Conservation (phyloP, 37 sponge, comb jelly and placozoan genomes). For the Oscarella lobularis region DNA sequence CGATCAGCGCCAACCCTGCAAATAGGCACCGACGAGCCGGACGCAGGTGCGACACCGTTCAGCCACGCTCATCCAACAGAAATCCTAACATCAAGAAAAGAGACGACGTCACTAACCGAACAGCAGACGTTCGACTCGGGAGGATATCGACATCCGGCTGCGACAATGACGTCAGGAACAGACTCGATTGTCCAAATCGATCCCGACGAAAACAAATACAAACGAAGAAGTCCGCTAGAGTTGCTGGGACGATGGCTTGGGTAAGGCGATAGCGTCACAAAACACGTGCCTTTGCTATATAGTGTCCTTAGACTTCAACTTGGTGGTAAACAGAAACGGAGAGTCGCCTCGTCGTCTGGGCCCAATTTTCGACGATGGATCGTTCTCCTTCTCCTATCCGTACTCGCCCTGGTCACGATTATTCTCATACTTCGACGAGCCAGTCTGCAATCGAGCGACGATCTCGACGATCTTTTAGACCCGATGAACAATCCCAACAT, state of each 20-base stretch:
- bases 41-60: neutral
- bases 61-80: too few relatives aligned
- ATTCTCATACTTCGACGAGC: neutral
- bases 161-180: neutral
- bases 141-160: neutral
- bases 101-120: too few relatives aligned
- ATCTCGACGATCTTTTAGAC: neutral
- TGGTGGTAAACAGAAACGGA: neutral
- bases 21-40: neutral
- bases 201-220: slow-evolving; percentile 21
- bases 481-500: slow-evolving; percentile 6
- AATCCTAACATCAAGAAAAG: too few relatives aligned
- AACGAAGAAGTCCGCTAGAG: neutral
- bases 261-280: neutral
- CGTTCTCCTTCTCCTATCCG: neutral
- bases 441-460: neutral
- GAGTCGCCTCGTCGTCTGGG: neutral
- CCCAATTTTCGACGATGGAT: neutral
- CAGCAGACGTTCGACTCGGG: neutral
- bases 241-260: slow-evolving; percentile 14
- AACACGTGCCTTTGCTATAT: neutral
- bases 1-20: neutral
- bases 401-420: neutral
- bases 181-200: neutral
- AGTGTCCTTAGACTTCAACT: neutral